A percentile compares a stretch with the other conserved stretches of the same genome.
Conservation (phyloP, 2,888 invertebrate genomes). For the Lithophane ornitopus region DNA sequence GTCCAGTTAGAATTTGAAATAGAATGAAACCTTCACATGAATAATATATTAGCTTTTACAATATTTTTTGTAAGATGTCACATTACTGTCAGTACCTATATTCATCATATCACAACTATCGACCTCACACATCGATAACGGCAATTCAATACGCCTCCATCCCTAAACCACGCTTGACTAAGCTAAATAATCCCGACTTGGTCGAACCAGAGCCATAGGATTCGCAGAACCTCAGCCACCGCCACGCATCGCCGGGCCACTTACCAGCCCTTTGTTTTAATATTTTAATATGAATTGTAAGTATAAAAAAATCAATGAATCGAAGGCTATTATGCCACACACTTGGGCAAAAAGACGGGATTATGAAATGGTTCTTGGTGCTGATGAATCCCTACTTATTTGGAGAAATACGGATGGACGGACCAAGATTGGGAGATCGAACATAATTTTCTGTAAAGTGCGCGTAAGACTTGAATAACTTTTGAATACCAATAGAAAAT, state of each 20-base stretch:
- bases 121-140: constrained; percentile 44
- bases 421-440: neutral
- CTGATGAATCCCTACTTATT: neutral
- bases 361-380: neutral
- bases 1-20: neutral
- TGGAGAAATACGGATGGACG: neutral
- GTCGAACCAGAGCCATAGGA: constrained; percentile 76
- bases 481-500: neutral
- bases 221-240: constrained; percentile 81
- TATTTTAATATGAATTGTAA: constrained; percentile 66
- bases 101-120: constrained; percentile 2
- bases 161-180: constrained; percentile 77
- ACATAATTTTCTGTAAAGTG: neutral
- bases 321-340: constrained; percentile 49
- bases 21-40: neutral
- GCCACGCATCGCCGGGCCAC: constrained; percentile 77
- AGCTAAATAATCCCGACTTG: constrained; percentile 82
- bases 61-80: constrained; percentile 1
- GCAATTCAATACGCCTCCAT: constrained; percentile 30
- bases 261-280: constrained; percentile 74
- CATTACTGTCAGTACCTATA: neutral
- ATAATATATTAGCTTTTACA: neutral
- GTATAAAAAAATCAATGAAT: constrained; percentile 62
- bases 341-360: constrained; percentile 6
- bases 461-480: neutral